A percentile compares a stretch with the other conserved stretches of the same genome.
Evolutionary conservation across 2,797 vertebrate genomes (phyloP).

Genomic region (Premnoplex brunnescens): DNA sequence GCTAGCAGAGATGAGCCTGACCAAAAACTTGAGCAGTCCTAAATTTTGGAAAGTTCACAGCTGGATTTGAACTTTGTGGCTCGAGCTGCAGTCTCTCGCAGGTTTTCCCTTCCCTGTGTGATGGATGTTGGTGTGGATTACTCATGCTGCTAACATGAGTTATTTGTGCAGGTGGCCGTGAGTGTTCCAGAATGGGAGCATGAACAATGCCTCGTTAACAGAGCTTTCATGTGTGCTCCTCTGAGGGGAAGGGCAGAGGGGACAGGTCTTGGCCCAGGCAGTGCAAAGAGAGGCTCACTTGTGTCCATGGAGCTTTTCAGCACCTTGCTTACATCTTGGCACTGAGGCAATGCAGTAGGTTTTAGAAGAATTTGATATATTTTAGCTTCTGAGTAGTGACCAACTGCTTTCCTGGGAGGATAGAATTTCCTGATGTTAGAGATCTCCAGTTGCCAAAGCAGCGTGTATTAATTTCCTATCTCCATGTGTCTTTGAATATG

Average conservation of each 20-base stretch:
- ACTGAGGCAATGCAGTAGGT: background rate
- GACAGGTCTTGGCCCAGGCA: background rate
- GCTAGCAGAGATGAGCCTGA: conserved; percentile 59
- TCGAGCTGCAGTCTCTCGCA: conserved; percentile 28
- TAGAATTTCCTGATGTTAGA: background rate
- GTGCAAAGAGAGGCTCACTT: background rate
- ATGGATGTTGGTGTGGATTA: conserved; percentile 66
- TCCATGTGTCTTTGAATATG: background rate
- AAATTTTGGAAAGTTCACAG: conserved; percentile 61
- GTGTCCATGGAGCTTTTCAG: background rate
- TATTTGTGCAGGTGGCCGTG: conserved; percentile 70
- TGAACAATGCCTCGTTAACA: conserved; percentile 28
- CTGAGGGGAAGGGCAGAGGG: background rate
- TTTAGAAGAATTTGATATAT: background rate
- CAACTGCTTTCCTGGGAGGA: conserved; percentile 33
- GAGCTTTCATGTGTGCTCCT: background rate
- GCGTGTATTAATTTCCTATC: conserved; percentile 33
- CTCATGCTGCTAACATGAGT: conserved; percentile 68
- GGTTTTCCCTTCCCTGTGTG: conserved; percentile 54
- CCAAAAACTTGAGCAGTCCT: background rate
- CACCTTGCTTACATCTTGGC: background rate
- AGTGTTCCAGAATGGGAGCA: background rate
- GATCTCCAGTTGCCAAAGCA: conserved; percentile 34
- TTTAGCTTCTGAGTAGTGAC: conserved; percentile 26
- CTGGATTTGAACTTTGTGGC: conserved; percentile 61